phyloP scores from a whole-genome alignment of 2,888 invertebrate species.

The Cantharis flavilabris region DNA sequence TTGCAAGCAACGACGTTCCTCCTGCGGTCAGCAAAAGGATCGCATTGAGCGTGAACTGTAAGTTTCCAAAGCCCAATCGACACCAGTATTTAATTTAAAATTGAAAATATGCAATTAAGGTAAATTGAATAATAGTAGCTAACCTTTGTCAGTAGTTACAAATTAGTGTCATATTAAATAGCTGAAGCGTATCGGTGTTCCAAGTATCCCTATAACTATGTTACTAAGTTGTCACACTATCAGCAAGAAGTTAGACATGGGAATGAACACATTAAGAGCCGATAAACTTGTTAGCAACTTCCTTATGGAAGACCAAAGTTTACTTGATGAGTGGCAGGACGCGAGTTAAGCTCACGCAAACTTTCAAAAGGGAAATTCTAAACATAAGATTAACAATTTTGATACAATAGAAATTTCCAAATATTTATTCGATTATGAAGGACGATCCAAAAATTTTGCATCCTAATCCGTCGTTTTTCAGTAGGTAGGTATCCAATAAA shows the following conservation, averaged over 20 bases:
- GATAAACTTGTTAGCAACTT: slow-evolving; percentile 28
- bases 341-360: slow-evolving; percentile 2
- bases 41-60: slow-evolving; percentile 86
- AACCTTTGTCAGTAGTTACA: not conserved
- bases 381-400: slow-evolving; percentile 36
- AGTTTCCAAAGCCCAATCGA: slow-evolving; percentile 52
- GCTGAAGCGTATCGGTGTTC: not conserved
- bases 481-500: not conserved
- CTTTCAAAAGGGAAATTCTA: slow-evolving; percentile 15
- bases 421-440: not conserved
- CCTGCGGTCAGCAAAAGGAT: slow-evolving; percentile 77
- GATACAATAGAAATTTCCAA: slow-evolving; percentile 21
- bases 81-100: not conserved
- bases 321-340: slow-evolving; percentile 16
- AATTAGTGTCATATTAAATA: not conserved
- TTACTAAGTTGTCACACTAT: slow-evolving; percentile 16
- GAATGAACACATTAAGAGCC: slow-evolving; percentile 25
- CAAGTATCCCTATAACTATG: slow-evolving; percentile 1
- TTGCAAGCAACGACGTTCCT: slow-evolving; percentile 66
- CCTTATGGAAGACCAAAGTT: slow-evolving; percentile 17
- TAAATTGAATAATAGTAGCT: not conserved
- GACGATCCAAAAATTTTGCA: not conserved
- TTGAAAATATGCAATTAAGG: not conserved
- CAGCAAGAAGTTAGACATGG: slow-evolving; percentile 20
- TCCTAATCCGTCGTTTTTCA: too few relatives aligned